Evolutionary conservation across 2,797 vertebrate genomes (phyloP), one percentile per base, ranked within the genome.

Genomic region (Caiman crocodilus): DNA sequence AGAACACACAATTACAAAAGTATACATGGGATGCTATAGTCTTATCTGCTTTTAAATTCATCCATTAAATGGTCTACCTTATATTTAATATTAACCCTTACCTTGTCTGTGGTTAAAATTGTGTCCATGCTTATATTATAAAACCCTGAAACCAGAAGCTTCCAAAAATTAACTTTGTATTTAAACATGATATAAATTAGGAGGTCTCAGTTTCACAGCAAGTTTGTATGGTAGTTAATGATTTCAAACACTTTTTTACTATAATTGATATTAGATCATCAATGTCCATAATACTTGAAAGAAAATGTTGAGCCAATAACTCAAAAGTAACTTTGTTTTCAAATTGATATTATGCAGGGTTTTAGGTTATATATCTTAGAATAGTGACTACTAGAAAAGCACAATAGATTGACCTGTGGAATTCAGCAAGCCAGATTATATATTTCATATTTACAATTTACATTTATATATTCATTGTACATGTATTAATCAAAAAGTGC

Each of bases 1-100:
- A 98, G 97, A 97, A 97, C 32, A 5, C n/a, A 35, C 97, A 97
- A 97, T 98, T 98, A 98, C 90, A 92, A 96, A 98, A 97, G 97
- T 97, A 96, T 96, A 96, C 93, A 95, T 83, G 94, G 96, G 96
- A 97, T 97, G 96, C 94, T 96, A 89, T 96, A 97, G 96, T 97
- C 96, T 97, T 97, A 96, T 96, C 94, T 94, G 97, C 97, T 97
- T 97, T 98, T 97, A 98, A 96, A 96, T 97, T 95, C 97, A 93
- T 96, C 97, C 96, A 97, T 96, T 98, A 97, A 97, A 97, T 83
- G 96, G 94, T 96, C 90, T 89, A 91, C 94, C 94, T 96, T 94
- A 76, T 80, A 50, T 6, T 87, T 85, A 81, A 90, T 94, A 91
- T 97, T 98, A 98, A 98, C 97, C 87, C 96, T 95, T 92, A 81